These are phyloP conservation scores for Ibycter americanus DNA, from an alignment of 2,797 vertebrate genomes.

Conservation along the genomic window DNA sequence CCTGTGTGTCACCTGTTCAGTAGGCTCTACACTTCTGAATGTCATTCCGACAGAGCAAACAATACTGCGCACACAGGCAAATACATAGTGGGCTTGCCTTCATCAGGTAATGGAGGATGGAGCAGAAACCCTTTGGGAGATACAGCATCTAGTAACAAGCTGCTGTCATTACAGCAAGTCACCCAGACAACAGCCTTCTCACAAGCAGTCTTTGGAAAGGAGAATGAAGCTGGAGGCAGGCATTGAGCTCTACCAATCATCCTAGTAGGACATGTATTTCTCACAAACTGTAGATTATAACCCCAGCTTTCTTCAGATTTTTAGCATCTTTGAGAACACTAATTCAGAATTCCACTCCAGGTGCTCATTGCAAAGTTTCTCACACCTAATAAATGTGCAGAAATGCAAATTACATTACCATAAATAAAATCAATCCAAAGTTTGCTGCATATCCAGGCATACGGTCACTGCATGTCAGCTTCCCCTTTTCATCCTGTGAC, in stretches of 20 bases:
- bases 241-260: neutral
- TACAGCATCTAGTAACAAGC: neutral
- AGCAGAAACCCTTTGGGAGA: neutral
- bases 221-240: neutral
- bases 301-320: neutral
- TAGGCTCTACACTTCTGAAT: neutral
- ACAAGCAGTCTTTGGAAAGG: neutral
- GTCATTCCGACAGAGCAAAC: neutral
- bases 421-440: slow-evolving; percentile 88
- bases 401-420: slow-evolving; percentile 79
- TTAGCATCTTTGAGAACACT: neutral
- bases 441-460: slow-evolving; percentile 91
- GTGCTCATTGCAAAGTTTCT: neutral
- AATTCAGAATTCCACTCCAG: neutral
- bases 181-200: neutral
- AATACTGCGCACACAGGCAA: neutral
- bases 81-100: neutral
- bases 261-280: neutral
- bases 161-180: neutral
- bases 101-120: neutral
- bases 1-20: neutral
- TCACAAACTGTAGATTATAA: neutral
- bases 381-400: neutral
- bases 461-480: slow-evolving; percentile 90
- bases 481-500: slow-evolving; percentile 82